Evolutionary conservation across 1,140 invertebrate species (phyloP).

Genomic region (Harlomillsia oculata): DNA sequence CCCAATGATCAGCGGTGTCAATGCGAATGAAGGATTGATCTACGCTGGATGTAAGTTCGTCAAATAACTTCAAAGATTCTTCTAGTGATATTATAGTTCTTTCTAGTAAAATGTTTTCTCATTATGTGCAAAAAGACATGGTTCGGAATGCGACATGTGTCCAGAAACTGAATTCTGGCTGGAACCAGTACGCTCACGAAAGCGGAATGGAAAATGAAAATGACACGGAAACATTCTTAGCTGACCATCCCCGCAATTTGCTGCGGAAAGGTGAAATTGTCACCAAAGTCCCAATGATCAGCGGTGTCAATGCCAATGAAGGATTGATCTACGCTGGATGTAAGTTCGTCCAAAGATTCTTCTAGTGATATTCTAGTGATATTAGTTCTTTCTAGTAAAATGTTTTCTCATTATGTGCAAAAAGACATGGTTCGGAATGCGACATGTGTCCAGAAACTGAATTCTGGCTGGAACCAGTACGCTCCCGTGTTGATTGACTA

Average conservation of each 20-base stretch:
- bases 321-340: constrained; percentile 21
- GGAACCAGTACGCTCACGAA: constrained; percentile 15
- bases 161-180: constrained; percentile 4
- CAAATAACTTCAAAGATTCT: not conserved
- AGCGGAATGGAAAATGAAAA: constrained; percentile 9
- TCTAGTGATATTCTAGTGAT: no score
- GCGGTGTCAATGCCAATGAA: constrained; percentile 20
- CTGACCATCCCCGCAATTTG: constrained; percentile 15
- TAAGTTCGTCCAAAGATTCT: no score
- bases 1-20: constrained; percentile 19
- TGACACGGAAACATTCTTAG: constrained; percentile 20
- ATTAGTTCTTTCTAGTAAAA: no score
- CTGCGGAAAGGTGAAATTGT: constrained; percentile 7
- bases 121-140: no score
- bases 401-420: no score
- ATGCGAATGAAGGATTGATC: constrained; percentile 20
- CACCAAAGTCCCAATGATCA: constrained; percentile 11
- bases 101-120: no score
- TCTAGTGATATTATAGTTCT: not conserved
- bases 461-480: constrained; percentile 9
- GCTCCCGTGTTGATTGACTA: constrained; percentile 17
- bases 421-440: constrained; percentile 13
- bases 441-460: constrained; percentile 1
- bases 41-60: constrained; percentile 18
- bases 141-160: constrained; percentile 10